Evolutionary conservation across 2,888 invertebrate species (phyloP).

Genomic region (Bellardia bayeri): DNA sequence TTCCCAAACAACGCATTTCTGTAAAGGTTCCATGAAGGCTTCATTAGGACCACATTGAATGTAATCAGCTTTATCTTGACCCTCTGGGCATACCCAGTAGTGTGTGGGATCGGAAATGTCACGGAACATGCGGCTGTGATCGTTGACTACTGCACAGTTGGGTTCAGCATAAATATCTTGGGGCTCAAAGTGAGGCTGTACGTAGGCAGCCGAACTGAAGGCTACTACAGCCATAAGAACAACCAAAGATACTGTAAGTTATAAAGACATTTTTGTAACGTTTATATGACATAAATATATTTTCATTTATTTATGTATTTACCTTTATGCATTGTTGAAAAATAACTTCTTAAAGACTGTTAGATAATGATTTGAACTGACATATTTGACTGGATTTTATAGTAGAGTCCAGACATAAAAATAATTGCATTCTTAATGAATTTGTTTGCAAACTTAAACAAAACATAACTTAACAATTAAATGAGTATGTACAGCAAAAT

Average conservation of each 20-base stretch:
- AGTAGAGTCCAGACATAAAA: neutral
- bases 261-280: neutral
- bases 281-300: too few species aligned
- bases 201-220: slow-evolving; percentile 56
- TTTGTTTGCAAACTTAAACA: too few species aligned
- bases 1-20: slow-evolving; percentile 77
- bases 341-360: neutral
- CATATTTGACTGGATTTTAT: neutral
- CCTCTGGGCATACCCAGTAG: slow-evolving; percentile 81
- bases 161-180: slow-evolving; percentile 76
- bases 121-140: slow-evolving; percentile 80
- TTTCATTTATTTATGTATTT: neutral
- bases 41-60: slow-evolving; percentile 80
- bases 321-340: neutral
- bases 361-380: neutral
- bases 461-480: too few species aligned
- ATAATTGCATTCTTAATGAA: too few species aligned
- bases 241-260: slow-evolving; percentile 72
- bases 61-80: slow-evolving; percentile 78
- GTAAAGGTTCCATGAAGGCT: slow-evolving; percentile 80
- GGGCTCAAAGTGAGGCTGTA: neutral
- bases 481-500: too few species aligned
- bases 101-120: slow-evolving; percentile 81
- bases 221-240: slow-evolving; percentile 74
- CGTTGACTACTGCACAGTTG: slow-evolving; percentile 79